Evolutionary conservation across 1,140 invertebrate genomes (phyloP), one percentile per base, ranked within the genome.

Genomic region (Drosophila kanapiae): DNA sequence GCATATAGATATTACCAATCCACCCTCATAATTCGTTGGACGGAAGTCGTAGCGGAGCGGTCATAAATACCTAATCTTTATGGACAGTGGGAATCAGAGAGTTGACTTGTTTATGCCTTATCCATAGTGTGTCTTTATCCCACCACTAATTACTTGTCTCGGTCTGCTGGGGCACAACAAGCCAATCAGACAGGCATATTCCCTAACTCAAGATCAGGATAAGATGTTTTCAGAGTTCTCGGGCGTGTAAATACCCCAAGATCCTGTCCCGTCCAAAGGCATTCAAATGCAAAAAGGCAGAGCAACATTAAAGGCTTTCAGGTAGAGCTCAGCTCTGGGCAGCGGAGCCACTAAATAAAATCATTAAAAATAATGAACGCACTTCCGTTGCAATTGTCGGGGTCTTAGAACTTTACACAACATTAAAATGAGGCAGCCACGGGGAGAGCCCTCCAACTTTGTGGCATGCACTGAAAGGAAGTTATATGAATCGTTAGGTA

Each of bases 311-410:
- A 61, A 27, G 51, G 33, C 60, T 16, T 18, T 38, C 45, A 72
- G 79, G 33, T 70, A 62, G 65, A 43, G 18, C 38, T 51, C 61
- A 43, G 18, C 38, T 51, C 40, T 37, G 23, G 40, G 27, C 47
- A 47, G 42, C 40, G 58, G 27, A 65, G 45, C 60, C 77, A 63
- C 63, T 85, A 91, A 91, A 90, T 85, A 91, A 91, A 90, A 90
- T 90, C 85, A 90, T 90, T 90, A 90, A 90, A 90, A 91, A 85
- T 90, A 90, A 90, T 90, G 75, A 91, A 90, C 81, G 81, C 81
- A 90, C 82, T 90, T 90, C 85, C 85, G 85, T 40, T 85, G 70
- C 69, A 82, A 63, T 48, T 51, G 56, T 82, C 78, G 75, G 85
- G 70, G 84, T 82, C 85, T 84, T 88, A 85, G 81, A 88, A 88